Evolutionary conservation across 2,888 invertebrate species (phyloP), one percentile per base, ranked within the genome.

Genomic region (Pristionchus japonicus): DNA sequence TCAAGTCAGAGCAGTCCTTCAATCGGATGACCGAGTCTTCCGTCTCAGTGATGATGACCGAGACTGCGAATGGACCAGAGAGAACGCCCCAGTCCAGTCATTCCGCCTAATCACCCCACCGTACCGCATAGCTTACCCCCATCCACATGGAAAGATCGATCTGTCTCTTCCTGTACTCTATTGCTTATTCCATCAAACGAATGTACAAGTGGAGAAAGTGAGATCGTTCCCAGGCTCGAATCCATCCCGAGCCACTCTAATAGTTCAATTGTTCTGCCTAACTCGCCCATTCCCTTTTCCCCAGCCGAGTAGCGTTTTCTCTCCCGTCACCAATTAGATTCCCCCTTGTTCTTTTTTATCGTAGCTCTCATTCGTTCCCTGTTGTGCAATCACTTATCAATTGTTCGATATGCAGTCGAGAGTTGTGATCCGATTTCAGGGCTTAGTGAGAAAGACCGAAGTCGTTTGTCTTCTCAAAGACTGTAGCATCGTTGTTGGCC

Each of bases 1-100:
- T 98, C 96, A 97, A 93, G 88, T 93, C 92, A 74, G 91, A 94
- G 67, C 91, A 91, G 82, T 94, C 93, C 20, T 94, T 94, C 90
- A 93, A 93, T 87, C 89, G 93, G 27, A 94, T 94, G 90, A 90
- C 89, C 64, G 93, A 93, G 85, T 93, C 93, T n/a, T 89, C 91
- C 15, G 92, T 91, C n/a, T 91, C 93, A 11, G 93, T 91, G 15
- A 77, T 77, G 77, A 77, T 77, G 77, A 47, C 70, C 11, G 86
- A 86, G 86, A 40, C 64, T 9, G 85, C 82, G 34, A 34, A 64
- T 20, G 64, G 47, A 11, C 85, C 64, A 17, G 52, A 82, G 23
- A 52, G 82, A 34, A 85, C 40, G 20, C 23, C 85, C 40, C 82
- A 47, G 43, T 31, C 43, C 64, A 64, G 64, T n/a, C 85, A 85